Evolutionary conservation across 1,140 invertebrate genomes (phyloP).

Genomic region (Hestina assimilis): DNA sequence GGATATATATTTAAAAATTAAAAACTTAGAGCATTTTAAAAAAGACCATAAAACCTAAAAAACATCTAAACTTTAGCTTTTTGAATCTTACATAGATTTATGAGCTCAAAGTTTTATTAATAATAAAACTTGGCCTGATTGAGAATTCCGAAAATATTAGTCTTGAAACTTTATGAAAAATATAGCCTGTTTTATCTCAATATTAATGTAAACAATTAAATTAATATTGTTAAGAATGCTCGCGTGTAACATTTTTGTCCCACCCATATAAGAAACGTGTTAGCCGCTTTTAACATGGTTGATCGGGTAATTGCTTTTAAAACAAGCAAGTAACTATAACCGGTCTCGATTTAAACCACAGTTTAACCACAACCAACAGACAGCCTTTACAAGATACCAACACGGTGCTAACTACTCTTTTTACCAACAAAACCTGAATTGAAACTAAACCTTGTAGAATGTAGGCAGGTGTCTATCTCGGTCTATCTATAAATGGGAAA

Average conservation of each 20-base stretch:
- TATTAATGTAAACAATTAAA: conserved; percentile 3
- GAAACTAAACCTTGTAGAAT: background rate
- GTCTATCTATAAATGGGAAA: too few relatives aligned
- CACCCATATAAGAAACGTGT: conserved; percentile 19
- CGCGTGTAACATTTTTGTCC: conserved; percentile 16
- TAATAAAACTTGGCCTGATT: too few relatives aligned
- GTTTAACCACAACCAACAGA: conserved; percentile 27
- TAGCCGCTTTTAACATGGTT: conserved; percentile 28
- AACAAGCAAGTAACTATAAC: conserved; percentile 43
- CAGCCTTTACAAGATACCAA: background rate
- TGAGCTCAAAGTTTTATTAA: too few relatives aligned
- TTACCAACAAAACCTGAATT: background rate
- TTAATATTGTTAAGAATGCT: background rate
- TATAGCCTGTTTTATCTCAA: conserved; percentile 1
- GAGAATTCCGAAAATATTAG: too few relatives aligned
- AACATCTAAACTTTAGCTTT: background rate
- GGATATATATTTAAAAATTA: too few relatives aligned
- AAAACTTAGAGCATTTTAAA: too few relatives aligned
- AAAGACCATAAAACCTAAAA: background rate
- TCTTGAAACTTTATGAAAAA: too few relatives aligned
- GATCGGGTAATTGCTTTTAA: conserved; percentile 43
- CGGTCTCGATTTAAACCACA: conserved; percentile 51
- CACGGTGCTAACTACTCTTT: background rate
- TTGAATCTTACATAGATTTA: too few relatives aligned
- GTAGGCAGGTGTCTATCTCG: too few relatives aligned